Evolutionary conservation across 2,113 vertebrate species (phyloP).

Genomic region (Eudyptes chrysolophus): DNA sequence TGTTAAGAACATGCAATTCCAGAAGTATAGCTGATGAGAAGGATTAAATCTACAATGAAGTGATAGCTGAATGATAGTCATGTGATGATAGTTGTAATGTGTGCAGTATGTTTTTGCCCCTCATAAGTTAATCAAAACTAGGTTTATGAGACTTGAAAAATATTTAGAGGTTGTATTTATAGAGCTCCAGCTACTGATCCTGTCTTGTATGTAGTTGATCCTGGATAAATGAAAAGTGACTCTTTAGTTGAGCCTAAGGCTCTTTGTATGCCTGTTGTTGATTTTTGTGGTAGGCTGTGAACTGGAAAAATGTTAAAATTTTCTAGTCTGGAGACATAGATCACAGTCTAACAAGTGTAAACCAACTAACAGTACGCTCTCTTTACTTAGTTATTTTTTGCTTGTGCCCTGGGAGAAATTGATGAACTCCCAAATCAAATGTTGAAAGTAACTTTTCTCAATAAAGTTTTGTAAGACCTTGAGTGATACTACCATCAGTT

Average conservation of each 20-base stretch:
- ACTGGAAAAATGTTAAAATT: not conserved
- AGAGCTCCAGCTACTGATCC: not conserved
- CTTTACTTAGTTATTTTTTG: not conserved
- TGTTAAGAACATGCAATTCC: not conserved
- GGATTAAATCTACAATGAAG: not conserved
- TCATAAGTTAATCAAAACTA: not conserved
- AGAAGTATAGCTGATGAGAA: not conserved
- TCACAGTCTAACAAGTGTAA: not conserved
- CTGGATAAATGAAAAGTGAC: not conserved
- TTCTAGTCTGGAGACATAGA: not conserved
- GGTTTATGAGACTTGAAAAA: not conserved
- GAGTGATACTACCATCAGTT: not conserved
- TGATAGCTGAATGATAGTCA: not conserved
- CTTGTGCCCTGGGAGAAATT: not conserved
- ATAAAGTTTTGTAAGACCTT: not conserved
- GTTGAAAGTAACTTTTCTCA: not conserved
- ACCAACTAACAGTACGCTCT: not conserved
- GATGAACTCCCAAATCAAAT: not conserved
- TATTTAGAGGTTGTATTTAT: not conserved
- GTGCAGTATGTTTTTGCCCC: not conserved
- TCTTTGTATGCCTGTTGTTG: not conserved
- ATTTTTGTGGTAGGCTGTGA: not conserved
- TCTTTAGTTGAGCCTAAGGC: not conserved
- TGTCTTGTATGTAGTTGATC: not conserved
- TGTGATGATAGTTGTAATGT: not conserved